phyloP scores from a whole-genome alignment of 30 jellyfish, hydroid and myxozoan genomes.

The Cassiopea xamachana region DNA sequence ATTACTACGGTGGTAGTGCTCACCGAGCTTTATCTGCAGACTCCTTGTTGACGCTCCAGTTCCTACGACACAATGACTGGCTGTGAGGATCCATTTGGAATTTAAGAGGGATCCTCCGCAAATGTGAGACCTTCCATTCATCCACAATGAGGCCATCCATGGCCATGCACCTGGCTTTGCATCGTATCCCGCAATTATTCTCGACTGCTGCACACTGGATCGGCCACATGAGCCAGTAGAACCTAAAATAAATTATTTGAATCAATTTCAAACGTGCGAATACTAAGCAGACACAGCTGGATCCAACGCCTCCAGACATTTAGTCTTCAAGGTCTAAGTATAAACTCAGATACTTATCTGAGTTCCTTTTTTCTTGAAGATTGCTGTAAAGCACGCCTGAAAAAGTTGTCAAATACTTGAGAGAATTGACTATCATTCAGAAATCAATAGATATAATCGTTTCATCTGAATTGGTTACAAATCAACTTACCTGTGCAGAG shows the following conservation, averaged over 20 bases:
- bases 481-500: neutral
- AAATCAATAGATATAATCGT: neutral
- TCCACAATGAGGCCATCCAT: slow-evolving; percentile 90
- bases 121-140: slow-evolving; percentile 55
- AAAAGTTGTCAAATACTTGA: too few species aligned
- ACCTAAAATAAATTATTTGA: too few species aligned
- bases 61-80: slow-evolving; percentile 84
- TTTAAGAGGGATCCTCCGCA: slow-evolving; percentile 85
- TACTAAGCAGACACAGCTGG: too few species aligned
- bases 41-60: slow-evolving; percentile 29
- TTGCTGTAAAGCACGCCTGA: too few species aligned
- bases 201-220: slow-evolving; percentile 61
- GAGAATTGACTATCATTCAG: too few species aligned
- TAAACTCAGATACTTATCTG: too few species aligned
- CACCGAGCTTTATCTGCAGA: slow-evolving; percentile 75
- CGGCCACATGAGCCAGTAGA: slow-evolving; percentile 47
- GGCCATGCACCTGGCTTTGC: slow-evolving; percentile 98
- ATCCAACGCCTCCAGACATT: too few species aligned
- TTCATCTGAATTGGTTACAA: neutral
- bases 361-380: too few species aligned
- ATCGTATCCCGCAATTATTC: slow-evolving; percentile 70
- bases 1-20: slow-evolving; percentile 58
- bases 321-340: too few species aligned
- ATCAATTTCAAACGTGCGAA: too few species aligned
- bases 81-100: slow-evolving; percentile 82